Base-by-base conservation (phyloP, 2,113 vertebrate species). In the Alaudala cheleensis region DNA sequence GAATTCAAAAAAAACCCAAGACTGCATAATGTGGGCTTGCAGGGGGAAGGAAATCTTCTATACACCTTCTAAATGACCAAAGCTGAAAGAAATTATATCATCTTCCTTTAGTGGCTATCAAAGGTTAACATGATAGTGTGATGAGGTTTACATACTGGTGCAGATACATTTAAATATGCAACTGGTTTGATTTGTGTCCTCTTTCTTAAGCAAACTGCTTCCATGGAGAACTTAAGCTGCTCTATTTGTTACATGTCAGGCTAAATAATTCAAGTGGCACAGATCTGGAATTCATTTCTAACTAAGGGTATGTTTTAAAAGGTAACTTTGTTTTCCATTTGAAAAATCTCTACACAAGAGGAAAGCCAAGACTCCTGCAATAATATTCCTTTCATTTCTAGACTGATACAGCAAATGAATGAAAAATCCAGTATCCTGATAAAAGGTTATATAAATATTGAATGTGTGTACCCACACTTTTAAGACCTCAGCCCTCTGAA, bases 21-120 rank as follows among this genome's bases (percentile, higher is more conserved):
- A 66, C 94, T 97, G 92, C 62, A 94, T 97, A 98, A 98, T 96
- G 79, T 82, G 64, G 90, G 77, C 70, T 96, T 96, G 88, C 77
- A 82, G 42, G 14, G 40, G 72, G 29, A 96, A 95, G 93, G 42
- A 94, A 96, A 97, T 94, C 66, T 92, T 95, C 79, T 73, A 31
- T 74, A 79, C 47, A 91, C 62, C 81, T 97, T 95, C 67, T 92
- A 96, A 97, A 97, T 96, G 93, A 94, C 96, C 92, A 96, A 65
- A 93, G 61, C 64, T 71, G 69, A 92, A 96, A 78, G 44, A 90
- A 97, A 97, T 98, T 78, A 85, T 57, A 86, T 90, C 54, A 29
- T 54, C 39, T 93, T 94, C 67, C 28, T 90, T 64, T 71, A 97
- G 82, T 58, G 44, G 26, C 77, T 96, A 81, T 88, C 49, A 74